These are phyloP conservation scores for Macrotus californicus DNA, from an alignment of 2,113 vertebrate species.

Conservation along the genomic window DNA sequence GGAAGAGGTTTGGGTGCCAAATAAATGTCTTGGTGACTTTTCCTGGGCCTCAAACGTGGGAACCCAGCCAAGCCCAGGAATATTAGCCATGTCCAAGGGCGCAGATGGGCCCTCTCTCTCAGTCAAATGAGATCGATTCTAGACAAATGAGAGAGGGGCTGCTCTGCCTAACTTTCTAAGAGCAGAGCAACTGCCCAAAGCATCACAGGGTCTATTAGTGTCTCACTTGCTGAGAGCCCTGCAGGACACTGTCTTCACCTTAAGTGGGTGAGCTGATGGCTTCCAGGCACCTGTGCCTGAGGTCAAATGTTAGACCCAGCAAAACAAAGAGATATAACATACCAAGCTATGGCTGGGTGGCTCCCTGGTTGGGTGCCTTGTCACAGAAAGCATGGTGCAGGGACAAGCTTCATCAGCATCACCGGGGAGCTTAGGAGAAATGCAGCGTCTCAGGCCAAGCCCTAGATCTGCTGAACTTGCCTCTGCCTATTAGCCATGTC, in stretches of 20 bases:
- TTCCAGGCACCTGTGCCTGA: not conserved
- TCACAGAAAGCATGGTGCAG: not conserved
- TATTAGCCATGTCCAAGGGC: not conserved
- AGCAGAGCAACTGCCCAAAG: not conserved
- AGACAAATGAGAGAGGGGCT: not conserved
- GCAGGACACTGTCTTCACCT: not conserved
- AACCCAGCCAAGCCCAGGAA: not conserved
- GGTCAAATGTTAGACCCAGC: not conserved
- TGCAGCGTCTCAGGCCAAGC: not conserved
- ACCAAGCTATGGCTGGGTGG: not conserved
- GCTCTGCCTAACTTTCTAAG: not conserved
- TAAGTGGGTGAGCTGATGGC: rapidly evolving
- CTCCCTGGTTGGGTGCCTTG: not conserved
- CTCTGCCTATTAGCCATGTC: not conserved
- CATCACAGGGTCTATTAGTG: not conserved
- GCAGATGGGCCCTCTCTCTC: not conserved
- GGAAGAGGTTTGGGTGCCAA: not conserved
- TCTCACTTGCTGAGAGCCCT: not conserved
- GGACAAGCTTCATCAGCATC: not conserved
- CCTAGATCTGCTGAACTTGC: not conserved
- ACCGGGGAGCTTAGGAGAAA: not conserved
- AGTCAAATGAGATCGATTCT: not conserved
- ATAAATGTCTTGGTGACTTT: not conserved
- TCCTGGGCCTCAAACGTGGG: not conserved
- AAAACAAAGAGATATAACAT: not conserved